A percentile compares a stretch with the other conserved stretches of the same genome.
Evolutionary conservation across 2,113 vertebrate genomes (phyloP).

Genomic region (Onychostoma macrolepis): DNA sequence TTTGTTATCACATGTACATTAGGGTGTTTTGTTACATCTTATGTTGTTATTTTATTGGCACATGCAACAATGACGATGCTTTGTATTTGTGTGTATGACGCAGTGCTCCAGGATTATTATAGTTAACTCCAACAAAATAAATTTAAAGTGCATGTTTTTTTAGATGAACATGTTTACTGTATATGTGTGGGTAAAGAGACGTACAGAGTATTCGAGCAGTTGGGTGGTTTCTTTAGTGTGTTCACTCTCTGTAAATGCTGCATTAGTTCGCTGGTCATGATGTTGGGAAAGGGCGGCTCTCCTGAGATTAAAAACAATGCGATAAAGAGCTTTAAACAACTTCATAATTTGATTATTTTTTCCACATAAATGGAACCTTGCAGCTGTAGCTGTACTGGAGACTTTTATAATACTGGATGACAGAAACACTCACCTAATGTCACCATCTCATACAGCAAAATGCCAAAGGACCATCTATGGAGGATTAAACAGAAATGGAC

Average conservation of each 20-base stretch:
- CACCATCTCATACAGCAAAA: slow-evolving; percentile 91
- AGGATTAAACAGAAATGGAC: slow-evolving; percentile 31
- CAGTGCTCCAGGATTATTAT: no score
- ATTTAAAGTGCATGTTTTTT: not conserved
- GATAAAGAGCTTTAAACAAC: not conserved
- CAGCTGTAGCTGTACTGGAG: not conserved
- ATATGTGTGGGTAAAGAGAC: slow-evolving; percentile 41
- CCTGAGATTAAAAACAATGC: slow-evolving; percentile 72
- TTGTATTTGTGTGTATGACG: no score
- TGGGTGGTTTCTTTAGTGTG: slow-evolving; percentile 78
- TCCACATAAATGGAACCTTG: not conserved
- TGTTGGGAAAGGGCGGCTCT: slow-evolving; percentile 85
- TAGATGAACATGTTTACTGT: not conserved
- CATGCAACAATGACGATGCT: no score
- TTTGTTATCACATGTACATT: no score
- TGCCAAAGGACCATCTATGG: slow-evolving; percentile 92
- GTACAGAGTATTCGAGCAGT: slow-evolving; percentile 84
- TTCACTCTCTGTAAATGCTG: slow-evolving; percentile 83
- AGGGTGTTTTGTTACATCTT: no score
- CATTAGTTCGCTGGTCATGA: slow-evolving; percentile 79
- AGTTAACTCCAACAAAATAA: no score
- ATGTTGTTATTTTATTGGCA: no score
- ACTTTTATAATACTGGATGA: not conserved
- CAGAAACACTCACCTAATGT: slow-evolving; percentile 82
- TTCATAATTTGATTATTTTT: not conserved